Evolutionary conservation across 2,888 invertebrate genomes (phyloP), one percentile per base, ranked within the genome.

Genomic region (Rutpela maculata): DNA sequence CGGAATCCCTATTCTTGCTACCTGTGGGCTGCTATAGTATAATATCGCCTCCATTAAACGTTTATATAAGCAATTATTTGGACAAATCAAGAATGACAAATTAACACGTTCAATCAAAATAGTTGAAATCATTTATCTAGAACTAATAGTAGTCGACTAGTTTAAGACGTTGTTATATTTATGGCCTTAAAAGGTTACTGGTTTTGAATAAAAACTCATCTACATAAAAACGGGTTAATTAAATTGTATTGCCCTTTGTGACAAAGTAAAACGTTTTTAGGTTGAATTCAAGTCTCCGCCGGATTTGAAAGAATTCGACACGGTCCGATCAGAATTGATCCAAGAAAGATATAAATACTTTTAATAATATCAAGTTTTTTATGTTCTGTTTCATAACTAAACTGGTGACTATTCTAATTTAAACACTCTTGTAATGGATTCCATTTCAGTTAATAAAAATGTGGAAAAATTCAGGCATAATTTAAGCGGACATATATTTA

Each of bases 271-370:
- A 62, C 62, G 22, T 11, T 60, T 12, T 60, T 22, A 60, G 15
- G n/a, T 50, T 43, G 50, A 50, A 50, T n/a, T 15, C 38, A 17
- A 31, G 19, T 65, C 26, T 65, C 1, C 38, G 65, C 65, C 65
- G 65, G 65, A 43, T 26, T 26, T 55, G 55, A 66, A 18, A 17
- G 43, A 67, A 67, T 67, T 67, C 12, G 55, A 50, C 55, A 67
- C 55, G 67, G 67, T 55, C 22, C 11, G 67, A 65, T 65, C 65
- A 19, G 31, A 65, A n/a, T 43, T 11, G 35, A 65, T 65, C 65
- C 10, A 65, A 43, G 65, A 65, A 50, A n/a, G 43, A 65, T 43
- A 43, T 65, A 65, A 65, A 65, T 65, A 65, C 38, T 65, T 59
- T 26, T 65, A 50, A 50, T 65, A 43, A 65, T 43, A 65, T 43